Conservation (phyloP, 1,140 invertebrate species). For the Tetragonula clypearis region DNA sequence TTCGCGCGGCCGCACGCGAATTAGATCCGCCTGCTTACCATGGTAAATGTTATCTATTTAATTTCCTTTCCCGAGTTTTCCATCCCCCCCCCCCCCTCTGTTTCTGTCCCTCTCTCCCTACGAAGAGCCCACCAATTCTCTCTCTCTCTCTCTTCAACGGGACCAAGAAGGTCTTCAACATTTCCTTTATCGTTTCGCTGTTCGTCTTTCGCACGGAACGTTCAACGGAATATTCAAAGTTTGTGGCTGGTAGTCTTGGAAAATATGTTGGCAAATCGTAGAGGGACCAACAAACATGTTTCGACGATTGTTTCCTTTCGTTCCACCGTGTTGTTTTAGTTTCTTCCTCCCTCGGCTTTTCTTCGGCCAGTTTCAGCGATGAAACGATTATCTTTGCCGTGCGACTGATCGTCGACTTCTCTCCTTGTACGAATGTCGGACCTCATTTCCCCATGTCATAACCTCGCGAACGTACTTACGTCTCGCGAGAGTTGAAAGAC, state of each 20-base stretch:
- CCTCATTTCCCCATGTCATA: background rate
- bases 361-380: background rate
- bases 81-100: conserved; percentile 15
- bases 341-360: background rate
- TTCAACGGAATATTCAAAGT: background rate
- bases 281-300: background rate
- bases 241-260: background rate
- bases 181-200: conserved; percentile 13
- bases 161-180: too few species aligned
- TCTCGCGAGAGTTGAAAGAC: background rate
- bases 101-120: too few species aligned
- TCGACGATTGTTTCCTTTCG: background rate
- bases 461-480: background rate
- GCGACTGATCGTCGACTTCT: background rate
- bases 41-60: conserved; percentile 75
- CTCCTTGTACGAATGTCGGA: background rate
- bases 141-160: conserved; percentile 15
- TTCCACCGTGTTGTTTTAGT: background rate
- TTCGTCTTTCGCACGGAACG: conserved; percentile 5
- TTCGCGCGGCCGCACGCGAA: conserved; percentile 54
- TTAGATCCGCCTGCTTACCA: conserved; percentile 61
- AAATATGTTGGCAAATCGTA: background rate
- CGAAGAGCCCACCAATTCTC: background rate
- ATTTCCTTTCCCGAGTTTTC: conserved; percentile 66
- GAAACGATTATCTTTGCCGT: background rate